A percentile compares a stretch with the other conserved stretches of the same genome.
Evolutionary conservation across 35 echinoderm and acorn worm genomes (phyloP).

Genomic region (Ophioderma brevispina): DNA sequence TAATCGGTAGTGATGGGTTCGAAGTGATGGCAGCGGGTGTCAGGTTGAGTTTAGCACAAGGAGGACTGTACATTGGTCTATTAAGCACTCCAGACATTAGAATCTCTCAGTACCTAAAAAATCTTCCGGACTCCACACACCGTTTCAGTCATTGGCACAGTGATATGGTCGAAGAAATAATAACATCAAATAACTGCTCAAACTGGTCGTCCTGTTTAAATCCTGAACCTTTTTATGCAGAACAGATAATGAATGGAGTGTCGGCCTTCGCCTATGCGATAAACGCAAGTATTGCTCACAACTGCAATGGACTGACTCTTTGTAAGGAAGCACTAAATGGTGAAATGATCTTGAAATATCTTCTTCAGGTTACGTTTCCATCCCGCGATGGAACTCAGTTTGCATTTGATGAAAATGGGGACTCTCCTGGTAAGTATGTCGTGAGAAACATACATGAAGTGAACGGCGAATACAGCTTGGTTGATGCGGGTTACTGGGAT

Average conservation of each 20-base stretch:
- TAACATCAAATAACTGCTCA: not conserved
- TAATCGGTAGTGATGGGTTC: slow-evolving; percentile 36
- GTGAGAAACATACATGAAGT: slow-evolving; percentile 25
- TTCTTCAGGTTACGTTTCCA: not conserved
- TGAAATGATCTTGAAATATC: not conserved
- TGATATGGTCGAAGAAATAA: not conserved
- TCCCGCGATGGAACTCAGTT: not conserved
- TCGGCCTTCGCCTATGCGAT: slow-evolving; percentile 14
- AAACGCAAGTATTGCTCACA: not conserved
- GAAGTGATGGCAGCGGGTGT: not conserved
- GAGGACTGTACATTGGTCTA: not conserved
- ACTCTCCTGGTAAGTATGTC: slow-evolving; percentile 25
- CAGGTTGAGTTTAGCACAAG: too few relatives aligned
- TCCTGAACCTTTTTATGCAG: not conserved
- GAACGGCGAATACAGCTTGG: not conserved
- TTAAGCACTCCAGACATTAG: not conserved
- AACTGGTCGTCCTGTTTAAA: not conserved
- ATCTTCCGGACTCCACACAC: not conserved
- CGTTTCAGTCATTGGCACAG: not conserved
- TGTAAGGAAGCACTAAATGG: not conserved
- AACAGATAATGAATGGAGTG: slow-evolving; percentile 15
- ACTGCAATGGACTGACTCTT: not conserved
- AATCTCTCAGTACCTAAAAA: not conserved
- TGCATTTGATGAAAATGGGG: slow-evolving; percentile 37
- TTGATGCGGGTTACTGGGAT: not conserved